These are phyloP conservation scores for Gobius niger DNA, from an alignment of 2,113 vertebrate species.

Conservation along the genomic window DNA sequence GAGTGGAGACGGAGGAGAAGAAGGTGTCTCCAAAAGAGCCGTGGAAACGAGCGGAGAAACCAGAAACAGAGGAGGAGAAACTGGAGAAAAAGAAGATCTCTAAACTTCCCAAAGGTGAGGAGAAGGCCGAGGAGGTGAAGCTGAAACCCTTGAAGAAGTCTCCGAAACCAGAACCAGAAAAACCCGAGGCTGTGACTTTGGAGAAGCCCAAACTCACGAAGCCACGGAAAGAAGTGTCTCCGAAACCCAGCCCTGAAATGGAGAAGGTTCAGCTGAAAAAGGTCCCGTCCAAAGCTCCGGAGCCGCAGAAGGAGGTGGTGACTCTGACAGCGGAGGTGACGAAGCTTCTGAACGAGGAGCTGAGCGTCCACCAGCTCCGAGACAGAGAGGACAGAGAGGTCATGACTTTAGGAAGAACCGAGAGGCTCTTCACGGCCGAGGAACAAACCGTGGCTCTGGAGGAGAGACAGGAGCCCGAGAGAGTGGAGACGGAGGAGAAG, in stretches of 20 bases:
- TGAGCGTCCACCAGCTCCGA: slow-evolving; percentile 25
- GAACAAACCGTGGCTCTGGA: slow-evolving; percentile 10
- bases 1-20: background rate
- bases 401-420: slow-evolving; percentile 21
- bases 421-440: slow-evolving; percentile 35
- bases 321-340: slow-evolving; percentile 35
- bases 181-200: background rate
- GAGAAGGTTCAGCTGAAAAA: slow-evolving; percentile 62
- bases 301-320: slow-evolving; percentile 55
- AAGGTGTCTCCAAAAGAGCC: background rate
- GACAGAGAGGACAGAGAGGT: slow-evolving; percentile 45
- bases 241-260: slow-evolving; percentile 52
- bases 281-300: slow-evolving; percentile 52
- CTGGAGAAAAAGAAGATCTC: slow-evolving; percentile 1
- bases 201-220: background rate
- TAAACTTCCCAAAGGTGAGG: background rate
- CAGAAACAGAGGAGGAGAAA: slow-evolving; percentile 37
- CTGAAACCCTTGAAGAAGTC: background rate
- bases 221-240: slow-evolving; percentile 1
- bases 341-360: slow-evolving; percentile 43
- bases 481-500: background rate
- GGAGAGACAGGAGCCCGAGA: background rate
- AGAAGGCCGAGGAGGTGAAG: background rate
- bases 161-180: background rate
- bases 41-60: slow-evolving; percentile 25